A percentile compares a stretch with the other conserved stretches of the same genome.
Evolutionary conservation across 2,113 vertebrate genomes (phyloP).

Genomic region (Chrysochloris asiatica): DNA sequence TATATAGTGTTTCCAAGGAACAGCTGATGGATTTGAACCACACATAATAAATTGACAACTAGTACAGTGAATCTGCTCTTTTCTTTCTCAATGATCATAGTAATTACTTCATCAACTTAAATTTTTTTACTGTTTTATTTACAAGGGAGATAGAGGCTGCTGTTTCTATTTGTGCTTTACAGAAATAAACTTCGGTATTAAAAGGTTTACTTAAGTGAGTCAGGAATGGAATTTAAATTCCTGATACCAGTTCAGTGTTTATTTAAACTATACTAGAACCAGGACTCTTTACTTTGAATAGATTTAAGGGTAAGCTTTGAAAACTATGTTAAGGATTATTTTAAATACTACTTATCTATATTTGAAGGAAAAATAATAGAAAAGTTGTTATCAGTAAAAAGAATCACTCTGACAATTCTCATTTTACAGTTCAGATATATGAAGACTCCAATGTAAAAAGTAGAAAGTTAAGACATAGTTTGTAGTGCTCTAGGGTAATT

Average conservation of each 20-base stretch:
- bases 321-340: slow-evolving; percentile 1
- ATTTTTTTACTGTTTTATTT: background rate
- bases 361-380: background rate
- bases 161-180: background rate
- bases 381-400: background rate
- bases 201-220: background rate
- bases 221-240: background rate
- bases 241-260: background rate
- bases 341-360: background rate
- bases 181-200: background rate
- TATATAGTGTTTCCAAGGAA: too few relatives aligned
- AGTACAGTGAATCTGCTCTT: background rate
- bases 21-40: too few relatives aligned
- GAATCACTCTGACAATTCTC: background rate
- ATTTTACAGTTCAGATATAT: slow-evolving; percentile 11
- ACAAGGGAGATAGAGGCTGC: background rate
- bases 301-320: background rate
- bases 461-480: background rate
- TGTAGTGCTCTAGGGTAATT: background rate
- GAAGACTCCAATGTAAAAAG: background rate
- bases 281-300: background rate
- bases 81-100: background rate
- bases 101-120: background rate
- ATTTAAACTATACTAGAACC: background rate
- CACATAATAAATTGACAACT: too few relatives aligned